Evolutionary conservation across 2,113 vertebrate species (phyloP).

Genomic region (Eclectus roratus): DNA sequence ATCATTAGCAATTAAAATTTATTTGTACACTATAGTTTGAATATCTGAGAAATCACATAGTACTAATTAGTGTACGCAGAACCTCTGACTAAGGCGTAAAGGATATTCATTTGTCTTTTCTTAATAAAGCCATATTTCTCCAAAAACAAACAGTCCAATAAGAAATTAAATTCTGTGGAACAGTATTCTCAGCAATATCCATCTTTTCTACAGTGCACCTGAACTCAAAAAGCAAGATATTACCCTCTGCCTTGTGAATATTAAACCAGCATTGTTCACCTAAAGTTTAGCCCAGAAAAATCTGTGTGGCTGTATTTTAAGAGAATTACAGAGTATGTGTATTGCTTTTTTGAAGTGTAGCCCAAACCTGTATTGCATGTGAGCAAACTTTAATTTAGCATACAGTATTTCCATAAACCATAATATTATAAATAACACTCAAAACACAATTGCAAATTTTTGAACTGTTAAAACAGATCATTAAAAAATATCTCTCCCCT

Average conservation of each 20-base stretch:
- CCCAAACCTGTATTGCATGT: neutral
- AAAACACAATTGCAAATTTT: neutral
- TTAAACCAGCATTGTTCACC: neutral
- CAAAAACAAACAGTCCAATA: neutral
- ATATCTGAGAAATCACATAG: slow-evolving; percentile 5
- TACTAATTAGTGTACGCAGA: slow-evolving; percentile 7
- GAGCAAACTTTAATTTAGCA: neutral
- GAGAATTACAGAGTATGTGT: neutral
- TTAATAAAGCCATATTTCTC: slow-evolving; percentile 16
- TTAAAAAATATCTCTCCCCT: neutral
- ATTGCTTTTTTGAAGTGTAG: neutral
- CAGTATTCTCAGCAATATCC: neutral
- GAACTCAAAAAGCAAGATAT: neutral
- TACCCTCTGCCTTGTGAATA: slow-evolving; percentile 6
- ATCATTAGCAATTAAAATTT: slow-evolving; percentile 54
- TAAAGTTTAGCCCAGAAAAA: slow-evolving; percentile 19
- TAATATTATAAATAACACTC: neutral
- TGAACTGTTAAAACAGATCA: neutral
- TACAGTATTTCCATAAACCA: neutral
- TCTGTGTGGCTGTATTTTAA: neutral
- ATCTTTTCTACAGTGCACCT: neutral
- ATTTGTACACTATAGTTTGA: slow-evolving; percentile 42
- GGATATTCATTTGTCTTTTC: neutral
- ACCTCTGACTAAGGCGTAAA: neutral
- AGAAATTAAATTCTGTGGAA: slow-evolving; percentile 23